Evolutionary conservation across 2,797 vertebrate genomes (phyloP).

Genomic region (Varecia variegata): DNA sequence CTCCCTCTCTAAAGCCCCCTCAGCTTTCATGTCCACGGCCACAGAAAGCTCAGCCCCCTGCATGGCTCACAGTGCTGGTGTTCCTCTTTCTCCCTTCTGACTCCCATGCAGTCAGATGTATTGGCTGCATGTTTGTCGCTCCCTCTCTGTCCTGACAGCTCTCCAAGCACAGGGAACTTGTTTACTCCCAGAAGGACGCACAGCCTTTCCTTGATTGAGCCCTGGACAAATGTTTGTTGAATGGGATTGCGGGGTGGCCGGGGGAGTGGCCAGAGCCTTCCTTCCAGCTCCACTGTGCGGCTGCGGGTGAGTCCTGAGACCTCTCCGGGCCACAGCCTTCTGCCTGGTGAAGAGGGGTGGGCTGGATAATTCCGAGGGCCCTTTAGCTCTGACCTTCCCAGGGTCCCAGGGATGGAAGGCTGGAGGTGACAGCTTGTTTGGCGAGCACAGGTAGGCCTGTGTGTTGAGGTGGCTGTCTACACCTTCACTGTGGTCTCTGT

Average conservation of each 20-base stretch:
- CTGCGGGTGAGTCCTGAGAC: accelerated
- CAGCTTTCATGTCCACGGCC: neutral
- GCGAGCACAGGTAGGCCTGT: neutral
- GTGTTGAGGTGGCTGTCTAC: neutral
- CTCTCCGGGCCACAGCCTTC: neutral
- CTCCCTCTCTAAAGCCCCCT: neutral
- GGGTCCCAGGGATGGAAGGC: neutral
- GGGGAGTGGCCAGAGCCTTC: neutral
- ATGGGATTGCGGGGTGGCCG: neutral
- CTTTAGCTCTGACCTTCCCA: neutral
- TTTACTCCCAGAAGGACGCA: neutral
- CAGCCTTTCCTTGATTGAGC: neutral
- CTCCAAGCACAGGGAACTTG: accelerated
- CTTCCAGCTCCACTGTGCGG: neutral
- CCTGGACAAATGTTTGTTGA: neutral
- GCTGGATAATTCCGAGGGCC: accelerated
- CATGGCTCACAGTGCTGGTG: no score
- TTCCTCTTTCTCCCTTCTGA: neutral
- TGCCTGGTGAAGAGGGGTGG: neutral
- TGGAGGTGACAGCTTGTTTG: neutral
- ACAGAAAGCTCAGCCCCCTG: neutral
- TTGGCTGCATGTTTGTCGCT: neutral
- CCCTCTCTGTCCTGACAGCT: neutral
- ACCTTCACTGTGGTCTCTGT: neutral
- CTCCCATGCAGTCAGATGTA: no score